Percentiles rank a stretch among this genome's conserved stretches.
Conservation (phyloP, 2,888 invertebrate genomes). For the Gandaritis pyraliata region DNA sequence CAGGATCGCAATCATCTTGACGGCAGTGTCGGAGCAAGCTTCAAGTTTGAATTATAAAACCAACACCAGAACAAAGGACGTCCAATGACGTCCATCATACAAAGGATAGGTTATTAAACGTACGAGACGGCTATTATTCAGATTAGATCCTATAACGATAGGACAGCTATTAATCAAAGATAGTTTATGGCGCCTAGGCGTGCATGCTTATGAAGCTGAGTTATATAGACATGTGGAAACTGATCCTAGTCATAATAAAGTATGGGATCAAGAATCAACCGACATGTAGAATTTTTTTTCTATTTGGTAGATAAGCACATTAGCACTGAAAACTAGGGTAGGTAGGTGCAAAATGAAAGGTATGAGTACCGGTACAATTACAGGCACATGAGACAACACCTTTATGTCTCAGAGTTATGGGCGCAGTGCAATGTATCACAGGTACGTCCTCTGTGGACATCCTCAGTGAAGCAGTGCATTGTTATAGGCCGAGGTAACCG, state of each 20-base stretch:
- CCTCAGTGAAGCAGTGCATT: no score
- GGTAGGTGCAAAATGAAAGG: no score
- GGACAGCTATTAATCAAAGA: constrained; percentile 39
- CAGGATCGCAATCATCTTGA: no score
- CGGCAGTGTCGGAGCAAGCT: neutral
- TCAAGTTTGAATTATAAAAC: neutral
- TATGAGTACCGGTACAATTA: no score
- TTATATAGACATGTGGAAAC: constrained; percentile 17
- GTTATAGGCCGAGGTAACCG: no score
- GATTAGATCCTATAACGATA: constrained; percentile 38
- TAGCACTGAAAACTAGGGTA: no score
- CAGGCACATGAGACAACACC: no score
- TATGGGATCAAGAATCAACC: neutral
- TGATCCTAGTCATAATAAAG: constrained; percentile 3
- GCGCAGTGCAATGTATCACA: no score
- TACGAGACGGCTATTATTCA: constrained; percentile 34
- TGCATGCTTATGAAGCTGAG: constrained; percentile 20
- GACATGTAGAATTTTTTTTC: neutral
- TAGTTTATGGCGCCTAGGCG: constrained; percentile 30
- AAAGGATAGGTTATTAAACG: constrained; percentile 39
- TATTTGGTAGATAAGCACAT: no score
- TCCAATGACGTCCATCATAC: constrained; percentile 29
- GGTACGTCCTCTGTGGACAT: no score
- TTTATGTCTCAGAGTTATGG: no score
- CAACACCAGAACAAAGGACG: constrained; percentile 21